Percentiles rank a stretch among this genome's conserved stretches.
These are phyloP conservation scores for Diacarnus erythraeanus DNA, from an alignment of 37 sponge, comb jelly and placozoan species.

Conservation along the genomic window DNA sequence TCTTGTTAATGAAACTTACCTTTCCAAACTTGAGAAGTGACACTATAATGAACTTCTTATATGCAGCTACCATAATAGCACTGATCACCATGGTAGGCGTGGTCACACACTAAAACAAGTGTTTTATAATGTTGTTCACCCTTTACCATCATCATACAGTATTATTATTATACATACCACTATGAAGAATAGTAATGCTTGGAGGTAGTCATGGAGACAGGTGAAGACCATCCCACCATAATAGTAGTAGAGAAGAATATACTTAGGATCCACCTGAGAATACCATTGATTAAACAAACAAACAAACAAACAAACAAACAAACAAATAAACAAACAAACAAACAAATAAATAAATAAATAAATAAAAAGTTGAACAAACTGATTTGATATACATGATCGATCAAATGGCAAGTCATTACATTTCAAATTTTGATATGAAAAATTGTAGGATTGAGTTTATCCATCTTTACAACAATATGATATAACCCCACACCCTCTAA, in stretches of 20 bases:
- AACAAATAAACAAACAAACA: too few species aligned
- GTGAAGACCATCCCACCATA: slow-evolving; percentile 96
- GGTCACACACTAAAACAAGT: slow-evolving; percentile 64
- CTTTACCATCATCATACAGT: too few species aligned
- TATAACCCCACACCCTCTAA: too few species aligned
- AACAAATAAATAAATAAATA: too few species aligned
- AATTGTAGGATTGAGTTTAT: too few species aligned
- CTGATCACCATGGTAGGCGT: slow-evolving; percentile 85
- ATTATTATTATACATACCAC: slow-evolving; percentile 56
- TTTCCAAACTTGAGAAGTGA: slow-evolving; percentile 87
- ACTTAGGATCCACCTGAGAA: slow-evolving; percentile 66
- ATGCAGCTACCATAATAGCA: slow-evolving; percentile 93
- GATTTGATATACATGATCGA: too few species aligned
- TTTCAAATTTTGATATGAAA: too few species aligned
- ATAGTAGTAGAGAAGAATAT: slow-evolving; percentile 85
- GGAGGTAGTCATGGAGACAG: slow-evolving; percentile 76
- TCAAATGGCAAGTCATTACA: too few species aligned
- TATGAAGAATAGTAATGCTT: slow-evolving; percentile 80
- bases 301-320: neutral
- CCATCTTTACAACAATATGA: too few species aligned
- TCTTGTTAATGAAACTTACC: slow-evolving; percentile 31
- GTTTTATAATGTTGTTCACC: neutral
- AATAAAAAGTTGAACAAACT: too few species aligned
- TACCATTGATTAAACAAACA: slow-evolving; percentile 32
- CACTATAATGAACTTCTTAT: slow-evolving; percentile 89